Percentiles rank a stretch among this genome's conserved stretches.
phyloP scores from a whole-genome alignment of 2,888 invertebrate genomes.

The Azorinus chamasolen region DNA sequence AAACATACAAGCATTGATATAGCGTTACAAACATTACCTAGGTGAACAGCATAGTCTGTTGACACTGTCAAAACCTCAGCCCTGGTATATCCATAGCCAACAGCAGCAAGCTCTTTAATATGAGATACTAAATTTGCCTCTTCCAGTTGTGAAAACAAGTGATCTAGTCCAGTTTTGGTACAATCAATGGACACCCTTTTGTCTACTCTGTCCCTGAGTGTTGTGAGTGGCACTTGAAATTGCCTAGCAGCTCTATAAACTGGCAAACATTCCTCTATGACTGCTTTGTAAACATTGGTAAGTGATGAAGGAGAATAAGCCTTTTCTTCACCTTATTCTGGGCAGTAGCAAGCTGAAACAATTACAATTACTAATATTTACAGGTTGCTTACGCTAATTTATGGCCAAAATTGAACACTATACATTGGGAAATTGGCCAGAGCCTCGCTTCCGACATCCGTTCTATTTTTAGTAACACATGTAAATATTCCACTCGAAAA shows the following conservation, averaged over 20 bases:
- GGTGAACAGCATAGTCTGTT: constrained; percentile 16
- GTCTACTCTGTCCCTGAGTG: constrained; percentile 10
- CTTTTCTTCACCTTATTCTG: not conserved
- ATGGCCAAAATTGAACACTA: too few species aligned
- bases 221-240: not conserved
- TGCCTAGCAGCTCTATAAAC: constrained; percentile 4
- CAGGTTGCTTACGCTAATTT: too few species aligned
- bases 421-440: too few species aligned
- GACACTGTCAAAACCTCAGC: constrained; percentile 10
- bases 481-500: too few species aligned
- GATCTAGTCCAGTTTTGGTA: not conserved
- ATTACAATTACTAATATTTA: too few species aligned
- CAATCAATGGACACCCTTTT: too few species aligned
- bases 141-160: constrained; percentile 7
- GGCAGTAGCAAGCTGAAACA: not conserved
- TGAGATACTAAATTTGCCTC: constrained; percentile 5
- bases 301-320: constrained; percentile 7
- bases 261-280: not conserved
- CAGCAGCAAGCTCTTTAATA: constrained; percentile 3
- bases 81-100: constrained; percentile 22
- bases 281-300: constrained; percentile 7
- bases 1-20: too few species aligned
- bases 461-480: too few species aligned
- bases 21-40: too few species aligned
- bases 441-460: too few species aligned